Base-by-base conservation (phyloP, 2,888 invertebrate genomes). In the Germaria angustata region DNA sequence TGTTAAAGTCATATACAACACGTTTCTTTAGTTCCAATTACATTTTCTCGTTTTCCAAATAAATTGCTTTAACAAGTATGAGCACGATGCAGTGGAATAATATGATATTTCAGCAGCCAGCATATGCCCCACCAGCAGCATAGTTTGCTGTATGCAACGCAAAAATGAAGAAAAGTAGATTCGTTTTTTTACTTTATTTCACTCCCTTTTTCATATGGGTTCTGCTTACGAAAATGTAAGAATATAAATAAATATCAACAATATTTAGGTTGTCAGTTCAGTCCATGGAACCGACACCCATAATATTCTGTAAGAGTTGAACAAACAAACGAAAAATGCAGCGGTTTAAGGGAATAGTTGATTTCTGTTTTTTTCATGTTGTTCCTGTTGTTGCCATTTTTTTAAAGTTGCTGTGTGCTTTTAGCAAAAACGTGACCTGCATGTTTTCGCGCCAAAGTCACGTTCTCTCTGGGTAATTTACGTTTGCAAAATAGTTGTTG, bases 381-480 rank as follows among this genome's bases (percentile, higher is more conserved):
- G 20, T 24, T 61, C 20, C 5, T 36, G 20, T 44, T 39, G 32
- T 28, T 61, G 28, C 22, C 57, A 36, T 24, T 53, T 9, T 34
- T 24, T 71, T 63, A 32, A 15, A 61, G 46, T 44, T 65, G 7
- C 17, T 46, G 53, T 65, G 2, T 69, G 32, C 46, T 69, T 69
- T 65, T 69, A 59, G 51, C 65, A 5, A 15, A 49, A 80, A 80
- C 83, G 80, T 84, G 80, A 80, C 83, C 77, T 80, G 20, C 63
- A 72, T 51, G 57, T 87, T 85, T 77, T 86, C 82, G 84, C 61
- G 85, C 76, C 83, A 84, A 86, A 88, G 89, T 90, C 90, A 90
- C 90, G 90, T 90, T 89, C 87, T 88, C 90, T 89, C 89, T 88
- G 90, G 88, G 89, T 90, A 90, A 90, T 90, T 90, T 90, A 90